Evolutionary conservation across 2,888 invertebrate genomes (phyloP), one percentile per base, ranked within the genome.

Genomic region (Drosophila formosana): DNA sequence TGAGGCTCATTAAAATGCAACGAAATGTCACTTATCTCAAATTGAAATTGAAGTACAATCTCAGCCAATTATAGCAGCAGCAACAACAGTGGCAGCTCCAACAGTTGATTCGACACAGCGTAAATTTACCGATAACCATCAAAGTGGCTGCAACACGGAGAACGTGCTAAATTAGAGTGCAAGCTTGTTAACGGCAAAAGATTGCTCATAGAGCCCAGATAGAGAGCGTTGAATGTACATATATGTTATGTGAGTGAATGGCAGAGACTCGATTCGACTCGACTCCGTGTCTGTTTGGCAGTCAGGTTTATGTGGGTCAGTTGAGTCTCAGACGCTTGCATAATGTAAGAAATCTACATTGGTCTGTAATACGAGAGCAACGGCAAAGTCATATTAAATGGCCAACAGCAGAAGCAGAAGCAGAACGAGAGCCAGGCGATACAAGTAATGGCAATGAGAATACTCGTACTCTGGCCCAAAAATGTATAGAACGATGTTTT

Each of bases 11-110:
- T 87, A 87, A 89, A 87, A 87, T 87, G 86, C 86, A 87, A 89
- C 89, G 89, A 89, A 87, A 82, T 85, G 88, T 89, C 79, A 85
- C 79, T 85, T 89, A 89, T 87, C 86, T 87, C 78, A 89, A 87
- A 87, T 82, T 88, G 88, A 82, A 76, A 78, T 80, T 78, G 76
- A 73, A 73, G 76, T 76, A 77, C 79, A 84, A 84, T 77, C 88
- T 79, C 71, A 60, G 62, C 80, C 72, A 78, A 75, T 75, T 80
- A 77, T 50, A 64, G 60, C 63, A 60, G 26, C 46, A 63, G 47
- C 51, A 41, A 9, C 66, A 73, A 66, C 71, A 66, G 52, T 7
- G 30, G 1, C 63, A 34, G 64, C 41, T 61, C 57, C 39, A 41
- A 7, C 66, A 34, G 66, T 41, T 41, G 67, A 78, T 76, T 69